Evolutionary conservation across 2,888 invertebrate species (phyloP).

Genomic region (Carpatolechia fugitivella): DNA sequence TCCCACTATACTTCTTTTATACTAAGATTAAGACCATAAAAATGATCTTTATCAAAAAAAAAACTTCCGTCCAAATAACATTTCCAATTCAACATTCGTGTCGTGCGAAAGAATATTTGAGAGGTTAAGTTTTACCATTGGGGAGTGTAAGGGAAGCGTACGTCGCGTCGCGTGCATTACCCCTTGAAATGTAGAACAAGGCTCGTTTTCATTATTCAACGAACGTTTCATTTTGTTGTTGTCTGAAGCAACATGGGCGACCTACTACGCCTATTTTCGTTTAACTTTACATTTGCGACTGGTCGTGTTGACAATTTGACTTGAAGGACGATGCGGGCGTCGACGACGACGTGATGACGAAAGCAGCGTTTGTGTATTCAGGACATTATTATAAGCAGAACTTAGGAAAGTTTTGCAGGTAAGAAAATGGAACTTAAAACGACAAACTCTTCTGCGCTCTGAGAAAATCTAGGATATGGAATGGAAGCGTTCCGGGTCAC

Average conservation of each 20-base stretch:
- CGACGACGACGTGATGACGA: no score
- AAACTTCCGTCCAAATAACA: background rate
- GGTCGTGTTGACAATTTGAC: background rate
- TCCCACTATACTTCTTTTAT: no score
- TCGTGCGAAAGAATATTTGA: background rate
- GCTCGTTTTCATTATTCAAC: conserved; percentile 24
- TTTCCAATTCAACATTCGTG: background rate
- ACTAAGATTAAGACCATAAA: background rate
- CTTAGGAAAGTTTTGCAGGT: background rate
- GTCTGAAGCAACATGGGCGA: conserved; percentile 13
- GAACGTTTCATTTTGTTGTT: conserved; percentile 10
- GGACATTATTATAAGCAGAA: background rate
- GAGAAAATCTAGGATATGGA: no score
- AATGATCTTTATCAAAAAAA: background rate
- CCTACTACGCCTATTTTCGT: background rate
- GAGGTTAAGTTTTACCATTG: conserved; percentile 31
- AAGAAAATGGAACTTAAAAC: no score
- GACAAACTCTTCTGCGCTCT: no score
- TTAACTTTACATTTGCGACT: background rate
- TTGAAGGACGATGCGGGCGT: background rate
- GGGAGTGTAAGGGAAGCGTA: conserved; percentile 17
- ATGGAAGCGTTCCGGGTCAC: no score
- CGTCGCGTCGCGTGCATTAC: conserved; percentile 30
- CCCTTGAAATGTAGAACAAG: conserved; percentile 33
- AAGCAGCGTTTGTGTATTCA: background rate